Conservation (phyloP, 2,888 invertebrate species). For the Laspeyria flexula region DNA sequence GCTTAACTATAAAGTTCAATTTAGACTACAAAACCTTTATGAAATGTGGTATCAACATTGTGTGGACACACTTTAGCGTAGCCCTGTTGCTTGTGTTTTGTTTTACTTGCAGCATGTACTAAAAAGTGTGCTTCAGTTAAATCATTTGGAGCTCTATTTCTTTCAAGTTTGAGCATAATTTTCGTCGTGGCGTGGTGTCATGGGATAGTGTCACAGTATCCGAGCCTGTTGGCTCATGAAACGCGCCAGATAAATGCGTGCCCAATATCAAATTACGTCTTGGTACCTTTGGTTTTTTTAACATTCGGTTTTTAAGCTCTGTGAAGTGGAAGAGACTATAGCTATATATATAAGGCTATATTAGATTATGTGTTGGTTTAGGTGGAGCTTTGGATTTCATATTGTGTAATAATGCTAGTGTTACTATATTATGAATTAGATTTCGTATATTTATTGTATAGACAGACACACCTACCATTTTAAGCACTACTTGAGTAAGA, state of each 20-base stretch:
- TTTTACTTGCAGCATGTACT: slow-evolving; percentile 66
- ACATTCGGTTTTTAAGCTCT: slow-evolving; percentile 50
- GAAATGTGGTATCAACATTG: slow-evolving; percentile 38
- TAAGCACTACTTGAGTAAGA: too few species aligned
- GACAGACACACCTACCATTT: too few species aligned
- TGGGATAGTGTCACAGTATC: slow-evolving; percentile 77
- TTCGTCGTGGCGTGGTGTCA: slow-evolving; percentile 33
- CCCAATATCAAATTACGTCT: slow-evolving; percentile 76
- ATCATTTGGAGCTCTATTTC: slow-evolving; percentile 49
- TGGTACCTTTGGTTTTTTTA: slow-evolving; percentile 52
- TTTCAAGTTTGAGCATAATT: slow-evolving; percentile 36
- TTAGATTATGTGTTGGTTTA: slow-evolving; percentile 22
- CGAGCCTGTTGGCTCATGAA: slow-evolving; percentile 72
- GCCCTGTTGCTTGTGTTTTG: slow-evolving; percentile 67
- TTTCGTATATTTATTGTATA: not conserved
- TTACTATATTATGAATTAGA: not conserved
- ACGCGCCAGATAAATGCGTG: slow-evolving; percentile 79
- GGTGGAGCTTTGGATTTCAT: slow-evolving; percentile 13
- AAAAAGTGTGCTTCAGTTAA: slow-evolving; percentile 34
- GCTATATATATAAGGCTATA: slow-evolving; percentile 31
- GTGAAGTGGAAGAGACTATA: slow-evolving; percentile 45
- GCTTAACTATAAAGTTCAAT: slow-evolving; percentile 47
- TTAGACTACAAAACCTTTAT: slow-evolving; percentile 37
- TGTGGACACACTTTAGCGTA: slow-evolving; percentile 53
- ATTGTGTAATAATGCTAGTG: not conserved